Conservation (phyloP, 1,140 invertebrate genomes). For the Saccostrea glomerata region DNA sequence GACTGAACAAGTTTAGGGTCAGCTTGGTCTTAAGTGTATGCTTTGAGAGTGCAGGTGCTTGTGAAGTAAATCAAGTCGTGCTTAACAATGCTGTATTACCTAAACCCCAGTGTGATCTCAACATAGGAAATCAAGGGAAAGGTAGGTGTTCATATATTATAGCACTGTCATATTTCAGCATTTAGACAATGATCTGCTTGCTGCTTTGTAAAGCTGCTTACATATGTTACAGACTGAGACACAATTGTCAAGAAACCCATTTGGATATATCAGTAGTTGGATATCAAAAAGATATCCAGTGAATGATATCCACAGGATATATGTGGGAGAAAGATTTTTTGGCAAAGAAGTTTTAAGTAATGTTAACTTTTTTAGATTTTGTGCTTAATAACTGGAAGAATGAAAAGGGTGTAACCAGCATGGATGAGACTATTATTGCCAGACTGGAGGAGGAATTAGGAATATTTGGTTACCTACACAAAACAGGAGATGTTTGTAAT, state of each 20-base stretch:
- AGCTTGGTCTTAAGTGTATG: constrained; percentile 46
- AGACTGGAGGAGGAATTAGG: constrained; percentile 24
- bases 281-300: background rate
- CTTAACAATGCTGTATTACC: constrained; percentile 43
- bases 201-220: background rate
- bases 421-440: constrained; percentile 18
- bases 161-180: background rate
- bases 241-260: background rate
- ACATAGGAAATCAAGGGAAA: constrained; percentile 19
- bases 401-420: background rate
- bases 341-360: too few species aligned
- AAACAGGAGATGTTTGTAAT: constrained; percentile 13
- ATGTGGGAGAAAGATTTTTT: too few species aligned
- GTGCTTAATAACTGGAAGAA: constrained; percentile 21
- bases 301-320: too few species aligned
- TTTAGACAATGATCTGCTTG: background rate
- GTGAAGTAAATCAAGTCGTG: constrained; percentile 23
- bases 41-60: constrained; percentile 37
- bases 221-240: background rate
- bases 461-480: constrained; percentile 18
- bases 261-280: background rate
- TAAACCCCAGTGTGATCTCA: constrained; percentile 48
- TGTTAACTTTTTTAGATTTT: background rate
- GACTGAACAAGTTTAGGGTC: constrained; percentile 44
- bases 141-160: background rate